phyloP scores from a whole-genome alignment of 2,888 invertebrate species.

The Macrophya annulata region DNA sequence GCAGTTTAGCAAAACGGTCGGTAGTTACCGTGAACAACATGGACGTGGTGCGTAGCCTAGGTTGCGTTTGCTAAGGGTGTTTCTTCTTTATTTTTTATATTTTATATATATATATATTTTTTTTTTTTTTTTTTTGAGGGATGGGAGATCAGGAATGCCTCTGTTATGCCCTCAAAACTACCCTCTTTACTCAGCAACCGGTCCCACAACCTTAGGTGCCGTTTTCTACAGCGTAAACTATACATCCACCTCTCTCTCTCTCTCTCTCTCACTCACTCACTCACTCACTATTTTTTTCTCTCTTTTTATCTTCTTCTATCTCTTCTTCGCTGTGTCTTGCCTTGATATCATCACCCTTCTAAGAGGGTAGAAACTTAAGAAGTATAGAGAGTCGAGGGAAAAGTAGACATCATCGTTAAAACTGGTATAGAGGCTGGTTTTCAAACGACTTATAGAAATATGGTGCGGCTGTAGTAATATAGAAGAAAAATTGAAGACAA shows the following conservation, averaged over 20 bases:
- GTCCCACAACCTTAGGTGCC: background rate
- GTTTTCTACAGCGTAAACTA: slow-evolving; percentile 3
- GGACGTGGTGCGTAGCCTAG: background rate
- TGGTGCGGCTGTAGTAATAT: background rate
- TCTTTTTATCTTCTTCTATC: background rate
- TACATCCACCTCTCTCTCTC: background rate
- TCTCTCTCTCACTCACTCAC: background rate
- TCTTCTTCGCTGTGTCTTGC: slow-evolving; percentile 8
- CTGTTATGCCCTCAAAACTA: slow-evolving; percentile 46
- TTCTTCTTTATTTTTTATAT: background rate
- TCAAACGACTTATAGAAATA: background rate
- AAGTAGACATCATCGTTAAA: slow-evolving; percentile 20
- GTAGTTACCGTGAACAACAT: slow-evolving; percentile 36
- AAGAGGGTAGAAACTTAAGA: background rate
- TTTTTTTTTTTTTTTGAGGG: background rate
- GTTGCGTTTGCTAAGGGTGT: slow-evolving; percentile 26
- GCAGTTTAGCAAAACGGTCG: slow-evolving; percentile 44
- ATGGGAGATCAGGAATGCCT: slow-evolving; percentile 38
- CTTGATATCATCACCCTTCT: background rate
- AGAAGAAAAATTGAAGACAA: background rate
- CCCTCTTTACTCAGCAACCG: slow-evolving; percentile 33
- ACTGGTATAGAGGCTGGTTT: background rate
- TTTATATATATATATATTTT: too few species aligned
- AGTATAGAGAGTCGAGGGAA: slow-evolving; percentile 7
- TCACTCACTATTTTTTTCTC: background rate